These are phyloP conservation scores for Gibbula magus DNA, from an alignment of 2,888 invertebrate species.

Conservation along the genomic window DNA sequence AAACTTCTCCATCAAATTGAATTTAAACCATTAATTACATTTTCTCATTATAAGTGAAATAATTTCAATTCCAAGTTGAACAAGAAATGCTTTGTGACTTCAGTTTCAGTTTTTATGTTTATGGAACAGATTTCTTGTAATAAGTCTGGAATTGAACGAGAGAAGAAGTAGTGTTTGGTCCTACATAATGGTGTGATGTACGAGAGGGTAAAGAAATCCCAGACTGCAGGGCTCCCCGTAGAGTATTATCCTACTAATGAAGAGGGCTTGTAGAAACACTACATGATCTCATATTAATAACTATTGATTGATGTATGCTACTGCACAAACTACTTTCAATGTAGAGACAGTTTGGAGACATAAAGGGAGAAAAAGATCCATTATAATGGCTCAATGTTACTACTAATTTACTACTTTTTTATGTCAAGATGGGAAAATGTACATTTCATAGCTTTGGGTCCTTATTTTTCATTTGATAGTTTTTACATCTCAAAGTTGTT, in stretches of 20 bases:
- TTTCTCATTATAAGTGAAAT: not conserved
- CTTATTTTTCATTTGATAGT: too few species aligned
- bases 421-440: too few species aligned
- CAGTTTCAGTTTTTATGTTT: not conserved
- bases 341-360: not conserved
- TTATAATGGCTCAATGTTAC: too few species aligned
- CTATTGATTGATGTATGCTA: not conserved
- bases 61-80: too few species aligned
- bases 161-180: not conserved
- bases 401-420: too few species aligned
- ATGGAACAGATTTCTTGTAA: not conserved
- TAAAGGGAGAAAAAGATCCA: not conserved
- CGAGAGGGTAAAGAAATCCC: not conserved
- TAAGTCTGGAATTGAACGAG: not conserved
- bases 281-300: not conserved
- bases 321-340: not conserved
- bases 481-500: too few species aligned
- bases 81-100: too few species aligned
- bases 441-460: too few species aligned
- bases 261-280: not conserved
- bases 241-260: not conserved
- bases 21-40: conserved; percentile 12
- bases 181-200: not conserved
- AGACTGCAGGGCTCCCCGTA: not conserved
- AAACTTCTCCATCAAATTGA: conserved; percentile 5